A percentile compares a stretch with the other conserved stretches of the same genome.
Conservation (phyloP, 1,140 invertebrate genomes). For the Galleria mellonella region DNA sequence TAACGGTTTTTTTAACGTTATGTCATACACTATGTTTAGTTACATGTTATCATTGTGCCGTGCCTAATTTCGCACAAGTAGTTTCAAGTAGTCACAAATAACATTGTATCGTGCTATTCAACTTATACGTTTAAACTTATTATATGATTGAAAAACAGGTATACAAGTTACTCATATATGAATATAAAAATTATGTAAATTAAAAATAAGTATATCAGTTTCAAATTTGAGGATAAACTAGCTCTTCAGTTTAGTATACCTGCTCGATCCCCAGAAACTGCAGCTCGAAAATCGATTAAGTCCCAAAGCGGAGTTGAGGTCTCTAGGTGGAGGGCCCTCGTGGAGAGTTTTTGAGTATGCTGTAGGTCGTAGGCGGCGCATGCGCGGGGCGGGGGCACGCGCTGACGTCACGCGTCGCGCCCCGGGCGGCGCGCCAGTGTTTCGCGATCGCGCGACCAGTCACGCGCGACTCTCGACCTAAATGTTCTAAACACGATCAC, state of each 20-base stretch:
- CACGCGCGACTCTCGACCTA: constrained; percentile 56
- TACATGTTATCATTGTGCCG: too few relatives aligned
- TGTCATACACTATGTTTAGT: too few relatives aligned
- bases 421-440: constrained; percentile 54
- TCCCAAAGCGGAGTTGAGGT: constrained; percentile 66
- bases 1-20: too few relatives aligned
- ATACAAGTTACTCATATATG: too few relatives aligned
- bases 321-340: constrained; percentile 62
- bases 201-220: too few relatives aligned
- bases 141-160: too few relatives aligned
- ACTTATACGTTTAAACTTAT: too few relatives aligned
- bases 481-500: constrained; percentile 41
- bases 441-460: constrained; percentile 53
- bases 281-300: constrained; percentile 68
- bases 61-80: too few relatives aligned
- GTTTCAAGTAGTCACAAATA: too few relatives aligned
- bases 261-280: constrained; percentile 31
- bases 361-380: constrained; percentile 33
- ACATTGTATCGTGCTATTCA: too few relatives aligned
- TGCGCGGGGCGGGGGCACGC: constrained; percentile 48
- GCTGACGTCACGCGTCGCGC: constrained; percentile 61
- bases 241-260: background rate
- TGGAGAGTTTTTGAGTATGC: constrained; percentile 52
- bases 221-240: too few relatives aligned
- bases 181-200: too few relatives aligned